Conservation (phyloP, 2,888 invertebrate genomes). For the Phymatocera aterrima region DNA sequence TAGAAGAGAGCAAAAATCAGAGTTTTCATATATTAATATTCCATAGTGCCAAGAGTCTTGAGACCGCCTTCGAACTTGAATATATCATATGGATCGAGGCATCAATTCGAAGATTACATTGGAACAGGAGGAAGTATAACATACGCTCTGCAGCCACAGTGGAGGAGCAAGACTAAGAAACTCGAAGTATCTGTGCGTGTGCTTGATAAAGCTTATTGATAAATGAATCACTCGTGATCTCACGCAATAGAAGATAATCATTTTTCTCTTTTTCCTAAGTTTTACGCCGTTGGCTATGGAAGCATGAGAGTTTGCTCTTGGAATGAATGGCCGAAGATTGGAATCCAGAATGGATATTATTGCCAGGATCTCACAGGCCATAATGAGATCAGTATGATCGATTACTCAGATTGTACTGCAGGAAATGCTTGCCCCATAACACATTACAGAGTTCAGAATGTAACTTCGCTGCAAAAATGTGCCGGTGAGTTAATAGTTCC, state of each 20-base stretch:
- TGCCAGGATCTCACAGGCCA: constrained; percentile 60
- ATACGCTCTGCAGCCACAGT: constrained; percentile 75
- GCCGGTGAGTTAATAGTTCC: constrained; percentile 77
- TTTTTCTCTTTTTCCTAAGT: constrained; percentile 47
- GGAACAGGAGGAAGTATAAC: constrained; percentile 76
- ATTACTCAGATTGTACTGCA: constrained; percentile 54
- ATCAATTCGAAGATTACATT: constrained; percentile 79
- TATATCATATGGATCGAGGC: constrained; percentile 59
- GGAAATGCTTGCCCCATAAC: constrained; percentile 55
- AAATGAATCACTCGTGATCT: neutral
- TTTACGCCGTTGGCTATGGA: constrained; percentile 65
- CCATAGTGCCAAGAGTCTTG: constrained; percentile 61
- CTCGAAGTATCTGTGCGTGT: constrained; percentile 58
- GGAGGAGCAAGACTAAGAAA: constrained; percentile 59
- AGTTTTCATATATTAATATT: constrained; percentile 6
- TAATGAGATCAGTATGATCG: constrained; percentile 56
- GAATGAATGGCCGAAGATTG: constrained; percentile 53
- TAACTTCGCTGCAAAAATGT: constrained; percentile 76
- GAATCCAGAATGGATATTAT: constrained; percentile 45
- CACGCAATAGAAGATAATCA: neutral
- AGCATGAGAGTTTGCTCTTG: constrained; percentile 62
- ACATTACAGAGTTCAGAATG: constrained; percentile 60
- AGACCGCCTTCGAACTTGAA: constrained; percentile 56
- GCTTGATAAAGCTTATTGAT: neutral
- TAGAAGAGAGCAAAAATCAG: neutral